These are phyloP conservation scores for Noctilio leporinus DNA, from an alignment of 2,113 vertebrate species.

Conservation along the genomic window DNA sequence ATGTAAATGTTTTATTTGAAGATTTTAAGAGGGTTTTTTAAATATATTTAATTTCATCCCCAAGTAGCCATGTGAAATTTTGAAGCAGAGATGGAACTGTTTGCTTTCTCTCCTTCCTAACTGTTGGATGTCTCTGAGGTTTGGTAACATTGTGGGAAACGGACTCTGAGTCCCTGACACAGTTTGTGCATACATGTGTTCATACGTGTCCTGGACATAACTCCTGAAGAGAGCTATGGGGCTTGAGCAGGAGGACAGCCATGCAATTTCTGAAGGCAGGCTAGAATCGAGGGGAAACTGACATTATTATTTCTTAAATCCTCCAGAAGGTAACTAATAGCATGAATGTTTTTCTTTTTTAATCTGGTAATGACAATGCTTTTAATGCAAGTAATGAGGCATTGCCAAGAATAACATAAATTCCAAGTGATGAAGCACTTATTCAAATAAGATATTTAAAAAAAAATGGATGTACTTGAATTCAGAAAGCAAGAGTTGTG, in stretches of 20 bases:
- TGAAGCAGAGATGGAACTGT: not conserved
- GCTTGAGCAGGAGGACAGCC: not conserved
- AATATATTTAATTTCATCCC: not conserved
- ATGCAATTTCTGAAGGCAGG: not conserved
- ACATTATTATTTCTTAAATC: not conserved
- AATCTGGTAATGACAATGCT: not conserved
- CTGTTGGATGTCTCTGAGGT: not conserved
- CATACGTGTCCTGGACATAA: fast-evolving
- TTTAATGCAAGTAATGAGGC: not conserved
- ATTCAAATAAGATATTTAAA: not conserved
- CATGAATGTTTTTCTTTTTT: not conserved
- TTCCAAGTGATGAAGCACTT: not conserved
- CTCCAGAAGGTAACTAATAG: not conserved
- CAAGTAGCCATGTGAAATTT: not conserved
- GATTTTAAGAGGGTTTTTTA: not conserved
- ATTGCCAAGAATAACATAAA: not conserved
- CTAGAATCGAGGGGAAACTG: not conserved
- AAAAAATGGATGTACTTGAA: not conserved
- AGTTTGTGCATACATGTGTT: not conserved
- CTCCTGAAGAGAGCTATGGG: not conserved
- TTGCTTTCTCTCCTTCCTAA: not conserved
- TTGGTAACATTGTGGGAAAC: not conserved
- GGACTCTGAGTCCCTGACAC: not conserved
- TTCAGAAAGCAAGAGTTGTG: not conserved
- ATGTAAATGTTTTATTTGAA: not conserved